Percentiles rank a stretch among this genome's conserved stretches.
phyloP scores from a whole-genome alignment of 2,888 invertebrate genomes.

The Lampropteryx suffumata region DNA sequence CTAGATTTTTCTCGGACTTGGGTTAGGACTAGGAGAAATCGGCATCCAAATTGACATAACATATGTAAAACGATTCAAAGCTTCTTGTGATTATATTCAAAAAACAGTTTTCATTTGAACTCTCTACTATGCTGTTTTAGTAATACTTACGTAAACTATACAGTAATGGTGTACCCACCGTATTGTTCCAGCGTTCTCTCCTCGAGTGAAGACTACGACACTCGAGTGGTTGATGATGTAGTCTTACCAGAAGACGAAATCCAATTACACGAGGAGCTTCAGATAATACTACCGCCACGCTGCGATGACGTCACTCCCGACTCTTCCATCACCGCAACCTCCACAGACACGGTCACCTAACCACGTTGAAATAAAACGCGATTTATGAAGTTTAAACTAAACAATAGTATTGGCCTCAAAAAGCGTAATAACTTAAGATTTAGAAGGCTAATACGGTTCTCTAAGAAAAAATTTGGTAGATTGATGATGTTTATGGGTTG shows the following conservation, averaged over 20 bases:
- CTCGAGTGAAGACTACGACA: conserved; percentile 58
- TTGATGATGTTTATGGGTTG: conserved; percentile 54
- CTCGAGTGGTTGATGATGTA: conserved; percentile 51
- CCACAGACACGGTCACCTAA: conserved; percentile 40
- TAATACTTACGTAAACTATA: too few species aligned
- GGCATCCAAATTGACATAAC: too few species aligned
- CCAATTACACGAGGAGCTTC: conserved; percentile 66
- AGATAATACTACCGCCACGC: conserved; percentile 71
- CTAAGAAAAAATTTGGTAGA: conserved; percentile 43
- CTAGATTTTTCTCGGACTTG: too few species aligned
- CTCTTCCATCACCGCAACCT: conserved; percentile 48
- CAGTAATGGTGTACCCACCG: too few species aligned
- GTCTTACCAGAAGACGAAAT: conserved; percentile 67
- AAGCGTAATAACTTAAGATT: conserved; percentile 38
- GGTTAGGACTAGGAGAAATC: too few species aligned
- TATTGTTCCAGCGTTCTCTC: conserved; percentile 45
- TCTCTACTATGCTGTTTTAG: too few species aligned
- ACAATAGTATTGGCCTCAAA: conserved; percentile 38
- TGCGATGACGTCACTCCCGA: conserved; percentile 65
- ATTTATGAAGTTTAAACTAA: conserved; percentile 40
- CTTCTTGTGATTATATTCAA: too few species aligned
- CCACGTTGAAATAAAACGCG: conserved; percentile 4
- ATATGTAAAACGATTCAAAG: too few species aligned
- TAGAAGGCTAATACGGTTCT: conserved; percentile 41
- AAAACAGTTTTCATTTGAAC: too few species aligned